A percentile compares a stretch with the other conserved stretches of the same genome.
Evolutionary conservation across 2,797 vertebrate genomes (phyloP).

Genomic region (Chaenodraco wilsoni): DNA sequence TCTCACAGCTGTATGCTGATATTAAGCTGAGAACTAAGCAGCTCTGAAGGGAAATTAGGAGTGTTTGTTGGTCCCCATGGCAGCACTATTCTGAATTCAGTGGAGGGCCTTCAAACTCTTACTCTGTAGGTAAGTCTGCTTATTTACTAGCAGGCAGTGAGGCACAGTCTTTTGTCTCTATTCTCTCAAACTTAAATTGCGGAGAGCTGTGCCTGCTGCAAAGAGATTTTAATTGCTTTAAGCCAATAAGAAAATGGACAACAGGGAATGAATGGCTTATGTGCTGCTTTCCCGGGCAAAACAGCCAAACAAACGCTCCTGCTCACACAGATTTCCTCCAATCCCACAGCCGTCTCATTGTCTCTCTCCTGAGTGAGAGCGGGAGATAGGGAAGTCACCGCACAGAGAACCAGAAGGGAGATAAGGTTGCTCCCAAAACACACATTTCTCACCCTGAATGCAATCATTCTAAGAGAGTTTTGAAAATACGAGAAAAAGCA

Average conservation of each 20-base stretch:
- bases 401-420: slow-evolving; percentile 22
- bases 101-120: slow-evolving; percentile 13
- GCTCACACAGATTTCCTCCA: slow-evolving; percentile 53
- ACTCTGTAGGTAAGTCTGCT: slow-evolving; percentile 39
- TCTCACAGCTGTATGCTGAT: slow-evolving; percentile 3
- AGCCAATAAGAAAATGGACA: slow-evolving; percentile 68
- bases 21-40: slow-evolving; percentile 25
- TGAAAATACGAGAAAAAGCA: slow-evolving; percentile 20
- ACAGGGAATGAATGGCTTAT: slow-evolving; percentile 52
- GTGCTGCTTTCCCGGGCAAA: slow-evolving; percentile 50
- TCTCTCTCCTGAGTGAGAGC: slow-evolving; percentile 49
- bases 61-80: slow-evolving; percentile 19
- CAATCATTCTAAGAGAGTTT: slow-evolving; percentile 10
- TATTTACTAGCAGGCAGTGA: slow-evolving; percentile 51
- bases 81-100: slow-evolving; percentile 23
- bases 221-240: slow-evolving; percentile 73
- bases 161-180: slow-evolving; percentile 40
- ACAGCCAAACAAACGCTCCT: slow-evolving; percentile 54
- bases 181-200: slow-evolving; percentile 46
- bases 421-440: slow-evolving; percentile 35
- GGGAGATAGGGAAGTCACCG: slow-evolving; percentile 50
- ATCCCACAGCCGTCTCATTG: slow-evolving; percentile 61
- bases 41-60: slow-evolving; percentile 20
- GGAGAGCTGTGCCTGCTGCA: slow-evolving; percentile 32
- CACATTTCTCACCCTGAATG: slow-evolving; percentile 25